Conservation (phyloP, 2,888 invertebrate genomes). For the Panopea generosa region DNA sequence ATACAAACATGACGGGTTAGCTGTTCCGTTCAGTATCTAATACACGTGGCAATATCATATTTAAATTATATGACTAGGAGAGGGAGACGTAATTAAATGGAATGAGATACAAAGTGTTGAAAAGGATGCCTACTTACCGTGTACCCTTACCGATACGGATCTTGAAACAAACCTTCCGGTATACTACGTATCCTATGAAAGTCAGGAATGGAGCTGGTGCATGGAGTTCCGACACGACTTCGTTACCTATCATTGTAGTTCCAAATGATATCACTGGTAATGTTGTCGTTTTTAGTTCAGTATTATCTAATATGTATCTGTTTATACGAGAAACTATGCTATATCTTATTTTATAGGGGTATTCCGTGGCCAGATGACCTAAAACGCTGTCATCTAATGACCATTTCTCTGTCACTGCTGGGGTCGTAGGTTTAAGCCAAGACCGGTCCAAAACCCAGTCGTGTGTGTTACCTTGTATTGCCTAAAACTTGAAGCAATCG, state of each 20-base stretch:
- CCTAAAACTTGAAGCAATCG: too few relatives aligned
- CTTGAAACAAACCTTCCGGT: constrained; percentile 45
- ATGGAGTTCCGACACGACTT: constrained; percentile 46
- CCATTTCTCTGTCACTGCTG: too few relatives aligned
- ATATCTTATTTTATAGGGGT: too few relatives aligned
- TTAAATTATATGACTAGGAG: constrained; percentile 32
- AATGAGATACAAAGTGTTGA: constrained; percentile 14
- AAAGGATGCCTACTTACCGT: constrained; percentile 41
- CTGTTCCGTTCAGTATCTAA: too few relatives aligned
- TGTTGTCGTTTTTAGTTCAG: not conserved
- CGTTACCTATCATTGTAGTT: constrained; percentile 66
- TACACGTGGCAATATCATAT: too few relatives aligned
- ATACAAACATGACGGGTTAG: too few relatives aligned
- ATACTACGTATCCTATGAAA: constrained; percentile 72
- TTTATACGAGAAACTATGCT: too few relatives aligned
- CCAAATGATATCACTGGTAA: constrained; percentile 72
- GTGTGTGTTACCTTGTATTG: too few relatives aligned
- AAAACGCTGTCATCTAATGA: too few relatives aligned
- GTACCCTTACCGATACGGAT: constrained; percentile 21
- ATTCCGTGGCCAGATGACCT: too few relatives aligned
- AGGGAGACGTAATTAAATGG: constrained; percentile 59
- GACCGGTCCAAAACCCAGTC: too few relatives aligned
- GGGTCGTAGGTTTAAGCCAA: too few relatives aligned
- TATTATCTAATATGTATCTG: not conserved
- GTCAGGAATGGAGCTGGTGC: constrained; percentile 69